These are phyloP conservation scores for Parauchenoglanis ngamensis DNA, from an alignment of 2,797 vertebrate species.

Conservation along the genomic window DNA sequence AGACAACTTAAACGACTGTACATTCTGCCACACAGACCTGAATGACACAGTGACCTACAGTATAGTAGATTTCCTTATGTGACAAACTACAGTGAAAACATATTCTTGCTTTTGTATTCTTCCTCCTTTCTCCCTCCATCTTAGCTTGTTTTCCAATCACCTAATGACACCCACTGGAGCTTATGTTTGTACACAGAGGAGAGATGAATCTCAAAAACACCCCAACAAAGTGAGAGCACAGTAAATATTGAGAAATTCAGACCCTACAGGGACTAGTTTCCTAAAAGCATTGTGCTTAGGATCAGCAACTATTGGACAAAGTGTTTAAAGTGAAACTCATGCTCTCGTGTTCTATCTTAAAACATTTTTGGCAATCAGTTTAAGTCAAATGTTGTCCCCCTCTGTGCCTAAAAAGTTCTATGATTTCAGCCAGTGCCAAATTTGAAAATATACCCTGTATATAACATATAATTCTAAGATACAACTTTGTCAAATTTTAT, in stretches of 20 bases:
- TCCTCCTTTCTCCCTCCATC: conserved; percentile 41
- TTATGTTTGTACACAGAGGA: conserved; percentile 35
- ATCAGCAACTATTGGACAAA: conserved; percentile 13
- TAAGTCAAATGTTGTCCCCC: not conserved
- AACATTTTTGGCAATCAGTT: conserved; percentile 3
- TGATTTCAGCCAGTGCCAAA: conserved; percentile 28
- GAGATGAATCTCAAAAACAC: conserved; percentile 47
- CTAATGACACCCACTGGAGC: conserved; percentile 46
- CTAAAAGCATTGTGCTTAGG: conserved; percentile 12
- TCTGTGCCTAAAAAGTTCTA: conserved; percentile 30
- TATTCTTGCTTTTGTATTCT: conserved; percentile 22
- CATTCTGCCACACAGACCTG: not conserved
- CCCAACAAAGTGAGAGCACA: conserved; percentile 35
- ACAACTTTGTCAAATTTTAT: conserved; percentile 34
- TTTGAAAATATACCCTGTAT: conserved; percentile 38
- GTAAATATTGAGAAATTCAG: not conserved
- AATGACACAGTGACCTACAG: conserved; percentile 4
- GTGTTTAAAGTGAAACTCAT: conserved; percentile 37
- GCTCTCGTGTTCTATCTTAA: not conserved
- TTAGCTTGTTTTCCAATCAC: conserved; percentile 40
- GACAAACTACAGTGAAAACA: conserved; percentile 13
- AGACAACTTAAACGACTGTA: not conserved
- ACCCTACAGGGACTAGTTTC: not conserved
- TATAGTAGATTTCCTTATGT: conserved; percentile 12
- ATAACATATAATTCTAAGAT: conserved; percentile 42